These are phyloP conservation scores for Hypomesus transpacificus DNA, from an alignment of 2,113 vertebrate genomes.

Conservation along the genomic window DNA sequence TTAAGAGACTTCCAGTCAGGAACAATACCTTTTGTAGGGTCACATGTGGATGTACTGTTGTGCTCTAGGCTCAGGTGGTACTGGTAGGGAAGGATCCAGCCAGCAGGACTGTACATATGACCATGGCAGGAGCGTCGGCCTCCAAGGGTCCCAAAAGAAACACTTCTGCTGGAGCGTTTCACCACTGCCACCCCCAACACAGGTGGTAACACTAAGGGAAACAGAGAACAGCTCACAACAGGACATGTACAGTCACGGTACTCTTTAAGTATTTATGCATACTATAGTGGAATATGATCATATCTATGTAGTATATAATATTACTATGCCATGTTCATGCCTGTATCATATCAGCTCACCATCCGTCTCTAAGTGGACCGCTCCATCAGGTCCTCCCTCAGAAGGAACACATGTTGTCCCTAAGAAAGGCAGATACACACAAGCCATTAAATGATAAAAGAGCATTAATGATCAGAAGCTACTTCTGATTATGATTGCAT, in stretches of 20 bases:
- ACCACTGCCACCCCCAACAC: conserved; percentile 75
- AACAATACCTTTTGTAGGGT: conserved; percentile 75
- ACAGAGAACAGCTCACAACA: neutral
- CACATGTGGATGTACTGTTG: conserved; percentile 68
- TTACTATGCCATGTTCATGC: neutral
- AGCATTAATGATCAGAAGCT: neutral
- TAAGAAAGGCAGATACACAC: conserved; percentile 40
- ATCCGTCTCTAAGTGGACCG: conserved; percentile 57
- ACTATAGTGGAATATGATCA: neutral
- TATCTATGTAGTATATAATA: neutral
- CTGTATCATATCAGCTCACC: conserved; percentile 47
- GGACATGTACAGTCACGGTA: neutral
- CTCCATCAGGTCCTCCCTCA: conserved; percentile 56
- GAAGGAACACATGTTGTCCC: conserved; percentile 61
- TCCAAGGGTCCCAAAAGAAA: conserved; percentile 71
- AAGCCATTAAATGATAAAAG: conserved; percentile 10
- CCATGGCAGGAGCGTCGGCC: conserved; percentile 84
- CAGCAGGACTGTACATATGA: conserved; percentile 80
- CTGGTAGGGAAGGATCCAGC: conserved; percentile 81
- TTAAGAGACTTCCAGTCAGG: neutral
- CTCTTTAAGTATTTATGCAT: neutral
- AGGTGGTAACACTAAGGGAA: conserved; percentile 67
- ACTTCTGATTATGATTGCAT: neutral
- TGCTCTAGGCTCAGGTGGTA: conserved; percentile 60
- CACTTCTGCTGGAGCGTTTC: conserved; percentile 71